Evolutionary conservation across 1,140 invertebrate species (phyloP), one percentile per base, ranked within the genome.

Genomic region (Palaemon carinicauda): DNA sequence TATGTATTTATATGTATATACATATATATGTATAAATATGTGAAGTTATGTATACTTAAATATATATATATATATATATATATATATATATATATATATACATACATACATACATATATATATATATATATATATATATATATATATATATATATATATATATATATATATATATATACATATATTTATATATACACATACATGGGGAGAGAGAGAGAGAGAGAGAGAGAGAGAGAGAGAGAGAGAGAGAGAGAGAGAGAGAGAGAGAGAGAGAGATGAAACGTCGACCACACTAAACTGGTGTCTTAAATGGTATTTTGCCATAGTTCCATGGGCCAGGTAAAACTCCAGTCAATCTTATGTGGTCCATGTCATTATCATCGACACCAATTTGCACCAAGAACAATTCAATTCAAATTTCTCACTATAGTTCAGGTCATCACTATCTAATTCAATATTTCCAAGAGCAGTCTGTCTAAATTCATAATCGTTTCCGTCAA

Each of bases 141-240:
- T 73, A 73, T 73, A 73, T 73, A 73, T 73, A 73, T 73, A 73
- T 73, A 73, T 73, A 73, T 73, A 73, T 73, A 73, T 73, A 73
- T 73, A 73, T 73, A 73, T 73, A 73, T 73, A 73, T 73, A 73
- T 73, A 27, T 73, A 27, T 73, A 27, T 73, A 27, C 29, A 27
- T 73, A 27, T 73, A 27, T 73, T n/a, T 73, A 41, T 41, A 41
- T 41, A 41, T 41, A 41, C 9, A 41, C 9, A 41, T 41, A 41
- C 9, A 41, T 41, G 14, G n/a, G n/a, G n/a, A n/a, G n/a, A n/a
- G n/a, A 24, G 3, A 60, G 3, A 3, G 14, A 60, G 3, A 3
- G 54, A 56, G 54, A 24, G 54, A 56, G 54, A 24, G 54, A 56
- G 54, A 24, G 54, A 56, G 54, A 24, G 54, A 56, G 54, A 24